Base-by-base conservation (phyloP, 2,888 invertebrate species). In the Eristalis tenax region DNA sequence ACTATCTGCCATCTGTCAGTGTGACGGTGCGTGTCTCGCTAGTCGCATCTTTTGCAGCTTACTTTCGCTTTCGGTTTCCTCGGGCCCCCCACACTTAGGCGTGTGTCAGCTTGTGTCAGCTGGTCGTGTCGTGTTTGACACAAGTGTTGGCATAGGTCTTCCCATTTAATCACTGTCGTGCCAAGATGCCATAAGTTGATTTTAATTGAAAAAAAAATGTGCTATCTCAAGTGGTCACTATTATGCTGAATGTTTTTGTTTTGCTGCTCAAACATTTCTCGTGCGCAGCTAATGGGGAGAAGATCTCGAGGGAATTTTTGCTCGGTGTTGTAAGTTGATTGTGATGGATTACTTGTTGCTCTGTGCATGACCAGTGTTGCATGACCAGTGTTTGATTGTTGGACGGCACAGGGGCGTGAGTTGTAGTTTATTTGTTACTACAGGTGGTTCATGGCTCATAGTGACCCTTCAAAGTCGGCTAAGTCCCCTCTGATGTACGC, bases 41-140 rank as follows among this genome's bases (percentile, higher is more conserved):
- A 68, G 76, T 59, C 61, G 26, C 63, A 76, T 84, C 74, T 66
- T 76, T 66, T 26, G 63, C 68, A 59, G 59, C 50, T 28, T 11
- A 73, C 81, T 85, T 85, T 82, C 82, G 73, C 76, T 85, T 85
- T 82, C n/a, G n/a, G n/a, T 73, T 56, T 69, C 13, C 10, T 2
- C 63, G 26, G 32, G 73, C 23, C 43, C 1, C 57, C 8, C 4
- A 18, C 6, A 70, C 2, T 1, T 38, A 5, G n/a, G 6, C 4
- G 50, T 8, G 18, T 18, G 50, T n/a, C 43, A 18, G 76, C 75
- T 28, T 71, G 63, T 76, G 68, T 76, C 75, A 75, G 65, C 43
- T 22, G 22, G 71, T 32, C 56, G 64, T 69, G 56, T 56, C 23
- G 56, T 57, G 43, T 22, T 59, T 50, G 68, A 61, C 59, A 68